Percentiles rank a stretch among this genome's conserved stretches.
Evolutionary conservation across 2,888 invertebrate genomes (phyloP).

Genomic region (Scaeva pyrastri): DNA sequence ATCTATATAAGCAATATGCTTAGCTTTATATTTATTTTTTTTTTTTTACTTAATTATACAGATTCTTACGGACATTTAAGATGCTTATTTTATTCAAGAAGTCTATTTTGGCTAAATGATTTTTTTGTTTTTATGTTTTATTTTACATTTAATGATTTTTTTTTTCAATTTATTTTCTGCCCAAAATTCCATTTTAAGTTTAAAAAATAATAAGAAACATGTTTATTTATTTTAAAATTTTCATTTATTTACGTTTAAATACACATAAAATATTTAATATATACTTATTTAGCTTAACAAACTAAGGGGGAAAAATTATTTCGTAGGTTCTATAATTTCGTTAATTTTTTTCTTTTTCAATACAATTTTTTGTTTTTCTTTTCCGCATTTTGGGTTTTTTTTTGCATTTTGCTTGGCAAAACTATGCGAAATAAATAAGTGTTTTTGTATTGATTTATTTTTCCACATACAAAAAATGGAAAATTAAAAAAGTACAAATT

Average conservation of each 20-base stretch:
- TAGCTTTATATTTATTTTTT: constrained; percentile 25
- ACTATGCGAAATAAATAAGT: constrained; percentile 49
- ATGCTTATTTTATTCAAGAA: constrained; percentile 16
- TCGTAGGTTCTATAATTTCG: constrained; percentile 53
- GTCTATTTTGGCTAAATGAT: constrained; percentile 10
- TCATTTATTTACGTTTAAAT: constrained; percentile 65
- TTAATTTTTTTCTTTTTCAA: constrained; percentile 25
- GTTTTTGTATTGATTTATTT: constrained; percentile 36
- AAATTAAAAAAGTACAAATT: constrained; percentile 56
- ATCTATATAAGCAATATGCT: constrained; percentile 60
- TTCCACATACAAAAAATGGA: constrained; percentile 32
- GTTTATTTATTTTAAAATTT: constrained; percentile 36
- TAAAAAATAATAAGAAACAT: constrained; percentile 32
- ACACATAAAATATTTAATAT: constrained; percentile 67
- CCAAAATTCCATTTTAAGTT: constrained; percentile 16
- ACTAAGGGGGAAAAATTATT: constrained; percentile 55
- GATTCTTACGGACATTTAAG: constrained; percentile 58
- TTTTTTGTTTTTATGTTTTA: constrained; percentile 34
- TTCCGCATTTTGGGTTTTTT: constrained; percentile 22
- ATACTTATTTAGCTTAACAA: constrained; percentile 64
- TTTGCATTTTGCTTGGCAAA: constrained; percentile 56
- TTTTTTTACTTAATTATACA: constrained; percentile 41
- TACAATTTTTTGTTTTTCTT: constrained; percentile 17
- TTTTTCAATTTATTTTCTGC: background rate
- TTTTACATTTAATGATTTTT: constrained; percentile 44